phyloP scores from a whole-genome alignment of 2,888 invertebrate genomes.

The Oscheius sp. region DNA sequence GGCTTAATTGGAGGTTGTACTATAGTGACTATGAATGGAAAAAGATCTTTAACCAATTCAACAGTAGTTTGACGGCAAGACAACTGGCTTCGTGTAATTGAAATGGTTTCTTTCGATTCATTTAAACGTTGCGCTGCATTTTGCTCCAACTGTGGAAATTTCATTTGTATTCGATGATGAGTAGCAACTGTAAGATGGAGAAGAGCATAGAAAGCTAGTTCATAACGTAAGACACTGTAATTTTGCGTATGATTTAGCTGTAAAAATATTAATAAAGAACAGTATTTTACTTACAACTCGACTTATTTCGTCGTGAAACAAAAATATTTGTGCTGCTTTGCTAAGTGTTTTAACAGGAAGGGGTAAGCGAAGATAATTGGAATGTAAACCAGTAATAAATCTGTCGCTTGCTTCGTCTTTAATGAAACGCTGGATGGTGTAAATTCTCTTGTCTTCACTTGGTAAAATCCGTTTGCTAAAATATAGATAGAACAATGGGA shows the following conservation, averaged over 20 bases:
- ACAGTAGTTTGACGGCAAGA: background rate
- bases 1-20: conserved; percentile 58
- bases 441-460: conserved; percentile 36
- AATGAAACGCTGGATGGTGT: conserved; percentile 42
- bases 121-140: conserved; percentile 36
- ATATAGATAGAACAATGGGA: background rate
- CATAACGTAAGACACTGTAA: conserved; percentile 51
- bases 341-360: conserved; percentile 47
- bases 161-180: conserved; percentile 43
- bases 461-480: conserved; percentile 44
- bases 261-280: background rate
- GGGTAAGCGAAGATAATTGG: conserved; percentile 50
- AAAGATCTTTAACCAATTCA: conserved; percentile 45
- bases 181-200: conserved; percentile 59
- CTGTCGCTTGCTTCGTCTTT: conserved; percentile 50
- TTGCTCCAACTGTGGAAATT: conserved; percentile 52
- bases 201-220: conserved; percentile 47
- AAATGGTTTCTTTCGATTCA: conserved; percentile 22
- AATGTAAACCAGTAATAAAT: conserved; percentile 55
- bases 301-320: conserved; percentile 48
- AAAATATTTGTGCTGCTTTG: conserved; percentile 44
- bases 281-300: conserved; percentile 5
- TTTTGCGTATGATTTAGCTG: conserved; percentile 49
- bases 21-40: conserved; percentile 48
- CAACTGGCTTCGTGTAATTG: background rate